phyloP scores from a whole-genome alignment of 2,888 invertebrate species.

The Cephus spinipes region DNA sequence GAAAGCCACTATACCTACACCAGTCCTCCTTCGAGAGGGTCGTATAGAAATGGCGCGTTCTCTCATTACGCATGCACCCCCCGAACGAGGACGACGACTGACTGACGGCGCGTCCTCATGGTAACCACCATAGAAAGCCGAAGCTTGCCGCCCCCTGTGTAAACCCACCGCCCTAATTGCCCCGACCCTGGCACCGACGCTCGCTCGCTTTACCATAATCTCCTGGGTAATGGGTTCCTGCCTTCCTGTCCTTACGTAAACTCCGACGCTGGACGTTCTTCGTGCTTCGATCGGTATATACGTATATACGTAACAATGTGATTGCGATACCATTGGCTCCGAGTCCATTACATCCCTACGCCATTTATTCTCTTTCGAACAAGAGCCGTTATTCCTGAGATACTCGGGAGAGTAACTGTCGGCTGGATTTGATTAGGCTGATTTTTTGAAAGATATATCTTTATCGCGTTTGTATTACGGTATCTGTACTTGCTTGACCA shows the following conservation, averaged over 20 bases:
- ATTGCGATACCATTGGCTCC: not conserved
- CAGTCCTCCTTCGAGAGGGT: not conserved
- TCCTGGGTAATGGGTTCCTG: conserved; percentile 52
- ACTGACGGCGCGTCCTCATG: conserved; percentile 29
- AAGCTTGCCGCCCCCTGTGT: conserved; percentile 46
- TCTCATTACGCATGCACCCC: conserved; percentile 63
- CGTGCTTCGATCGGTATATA: not conserved
- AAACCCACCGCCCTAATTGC: conserved; percentile 49
- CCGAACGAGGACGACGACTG: conserved; percentile 47
- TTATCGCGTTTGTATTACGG: not conserved
- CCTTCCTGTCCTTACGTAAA: not conserved
- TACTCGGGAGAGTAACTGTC: not conserved
- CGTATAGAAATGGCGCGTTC: conserved; percentile 16
- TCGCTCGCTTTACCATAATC: conserved; percentile 55
- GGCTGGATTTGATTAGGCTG: not conserved
- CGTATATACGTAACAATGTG: not conserved
- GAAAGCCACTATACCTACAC: not conserved
- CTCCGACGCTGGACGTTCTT: not conserved
- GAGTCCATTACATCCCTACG: not conserved
- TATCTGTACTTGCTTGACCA: not conserved
- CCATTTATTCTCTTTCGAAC: not conserved
- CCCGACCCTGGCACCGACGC: conserved; percentile 33
- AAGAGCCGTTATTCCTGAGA: not conserved
- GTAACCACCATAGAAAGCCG: conserved; percentile 14
- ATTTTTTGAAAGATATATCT: not conserved